Base-by-base conservation (phyloP, 2,888 invertebrate species). In the Anaspis maculata region DNA sequence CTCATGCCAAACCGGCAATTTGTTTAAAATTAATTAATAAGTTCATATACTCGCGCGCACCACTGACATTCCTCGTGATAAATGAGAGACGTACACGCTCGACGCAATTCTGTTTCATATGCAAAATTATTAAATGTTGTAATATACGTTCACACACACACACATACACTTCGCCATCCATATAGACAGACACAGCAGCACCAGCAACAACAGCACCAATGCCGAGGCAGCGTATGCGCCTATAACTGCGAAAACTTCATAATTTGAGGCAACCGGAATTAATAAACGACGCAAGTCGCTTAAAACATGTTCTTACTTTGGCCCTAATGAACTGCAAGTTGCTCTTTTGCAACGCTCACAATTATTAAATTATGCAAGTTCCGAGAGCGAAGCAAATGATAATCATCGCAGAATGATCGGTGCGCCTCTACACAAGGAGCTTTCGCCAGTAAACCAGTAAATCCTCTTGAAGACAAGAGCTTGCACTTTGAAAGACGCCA, bases 21-120 rank as follows among this genome's bases (percentile, higher is more conserved):
- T 57, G 56, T 53, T 54, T 51, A 52, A 54, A 56, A 57, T 57
- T 57, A 57, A 56, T 57, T 57, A 56, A 56, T 54, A 57, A 54
- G 55, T 55, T 56, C 52, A 52, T 54, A 52, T 47, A 51, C 44
- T 46, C 42, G 39, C 32, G 34, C 32, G 41, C 39, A 34, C 44
- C 39, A 34, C 44, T 47, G 51, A 49, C 51, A 51, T 49, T 48
- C 42, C 48, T 43, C 46, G 50, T 56, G 54, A 56, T 56, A 56
- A 56, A 56, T 54, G 55, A 53, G 52, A 45, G 42, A 41, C 40
- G 43, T 44, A 44, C 47, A 51, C 48, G 51, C 47, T 45, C 46
- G 44, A 51, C 51, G 48, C 49, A 51, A 45, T 44, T 48, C 46
- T 42, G 49, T 47, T 50, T 50, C 50, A 49, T 47, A 51, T 48